Conservation (phyloP, 2,888 invertebrate genomes). For the Sinodicranocentrus sp. region DNA sequence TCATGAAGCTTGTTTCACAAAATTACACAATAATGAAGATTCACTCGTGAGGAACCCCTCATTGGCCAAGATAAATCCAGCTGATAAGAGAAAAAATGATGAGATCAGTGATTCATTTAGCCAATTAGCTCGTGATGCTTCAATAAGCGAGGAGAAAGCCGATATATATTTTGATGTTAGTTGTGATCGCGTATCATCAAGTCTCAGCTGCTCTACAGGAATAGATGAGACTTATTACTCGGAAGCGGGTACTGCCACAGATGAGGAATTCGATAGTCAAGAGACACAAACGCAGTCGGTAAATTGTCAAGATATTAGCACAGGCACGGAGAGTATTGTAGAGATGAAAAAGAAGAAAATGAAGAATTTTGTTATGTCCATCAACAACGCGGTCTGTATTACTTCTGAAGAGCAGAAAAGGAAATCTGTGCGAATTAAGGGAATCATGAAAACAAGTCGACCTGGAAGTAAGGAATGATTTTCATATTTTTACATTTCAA, state of each 20-base stretch:
- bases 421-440: conserved; percentile 27
- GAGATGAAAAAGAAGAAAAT: conserved; percentile 9
- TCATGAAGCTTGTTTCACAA: too few species aligned
- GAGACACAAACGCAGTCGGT: conserved; percentile 37
- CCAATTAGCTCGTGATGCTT: background rate
- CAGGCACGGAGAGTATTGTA: background rate
- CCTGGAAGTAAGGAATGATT: conserved; percentile 19
- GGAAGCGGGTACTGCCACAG: background rate
- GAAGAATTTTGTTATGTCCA: conserved; percentile 37
- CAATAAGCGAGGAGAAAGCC: background rate
- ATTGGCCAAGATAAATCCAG: background rate
- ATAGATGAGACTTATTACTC: background rate
- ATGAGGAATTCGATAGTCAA: conserved; percentile 13
- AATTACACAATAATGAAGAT: background rate
- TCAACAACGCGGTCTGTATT: conserved; percentile 42
- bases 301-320: conserved; percentile 9
- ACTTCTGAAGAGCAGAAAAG: background rate
- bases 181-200: too few species aligned
- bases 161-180: too few species aligned
- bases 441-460: conserved; percentile 39
- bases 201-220: background rate
- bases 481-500: conserved; percentile 26
- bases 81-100: background rate
- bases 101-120: background rate
- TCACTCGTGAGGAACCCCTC: background rate